Conservation (phyloP, 2,113 vertebrate species). For the Heterocephalus glaber region DNA sequence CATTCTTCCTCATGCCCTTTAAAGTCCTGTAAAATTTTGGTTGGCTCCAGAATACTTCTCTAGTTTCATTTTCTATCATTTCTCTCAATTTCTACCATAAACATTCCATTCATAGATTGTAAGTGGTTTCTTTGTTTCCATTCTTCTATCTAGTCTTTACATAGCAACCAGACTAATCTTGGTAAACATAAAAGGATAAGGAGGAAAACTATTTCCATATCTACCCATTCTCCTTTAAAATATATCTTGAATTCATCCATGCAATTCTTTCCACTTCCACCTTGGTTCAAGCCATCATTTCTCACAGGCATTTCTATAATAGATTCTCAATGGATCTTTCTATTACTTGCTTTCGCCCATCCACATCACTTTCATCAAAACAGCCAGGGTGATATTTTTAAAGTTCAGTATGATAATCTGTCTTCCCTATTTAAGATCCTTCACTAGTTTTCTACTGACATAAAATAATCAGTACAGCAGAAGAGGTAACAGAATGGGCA, state of each 20-base stretch:
- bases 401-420: neutral
- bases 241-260: neutral
- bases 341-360: neutral
- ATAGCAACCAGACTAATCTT: neutral
- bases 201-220: neutral
- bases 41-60: neutral
- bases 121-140: neutral
- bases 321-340: neutral
- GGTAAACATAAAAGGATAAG: neutral
- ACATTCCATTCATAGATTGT: neutral
- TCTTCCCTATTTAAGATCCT: neutral
- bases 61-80: neutral
- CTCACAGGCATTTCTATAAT: neutral
- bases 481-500: neutral
- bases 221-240: neutral
- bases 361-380: neutral
- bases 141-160: neutral
- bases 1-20: neutral
- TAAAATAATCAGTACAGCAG: conserved; percentile 2
- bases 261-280: neutral
- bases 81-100: neutral
- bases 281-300: neutral
- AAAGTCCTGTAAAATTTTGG: neutral
- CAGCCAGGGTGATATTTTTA: neutral
- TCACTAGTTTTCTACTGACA: neutral